These are phyloP conservation scores for Idaea aversata DNA, from an alignment of 2,888 invertebrate genomes.

Conservation along the genomic window DNA sequence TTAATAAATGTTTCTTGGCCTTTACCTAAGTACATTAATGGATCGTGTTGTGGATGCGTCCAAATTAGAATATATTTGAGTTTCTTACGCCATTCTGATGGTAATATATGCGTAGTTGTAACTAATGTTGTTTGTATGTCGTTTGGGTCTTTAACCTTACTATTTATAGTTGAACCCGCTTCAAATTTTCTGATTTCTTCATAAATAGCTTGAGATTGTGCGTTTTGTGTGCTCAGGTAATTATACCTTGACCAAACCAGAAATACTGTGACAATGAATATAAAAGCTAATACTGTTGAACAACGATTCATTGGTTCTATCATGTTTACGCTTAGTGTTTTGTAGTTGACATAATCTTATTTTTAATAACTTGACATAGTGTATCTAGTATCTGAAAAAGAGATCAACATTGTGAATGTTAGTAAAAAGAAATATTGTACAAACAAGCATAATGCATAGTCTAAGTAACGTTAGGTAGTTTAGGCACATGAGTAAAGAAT, in stretches of 20 bases:
- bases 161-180: background rate
- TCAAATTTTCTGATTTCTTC: background rate
- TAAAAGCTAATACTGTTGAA: background rate
- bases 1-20: slow-evolving; percentile 43
- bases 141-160: too few species aligned
- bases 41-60: slow-evolving; percentile 42
- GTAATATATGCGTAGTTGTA: too few species aligned
- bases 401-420: background rate
- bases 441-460: too few species aligned
- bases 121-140: background rate
- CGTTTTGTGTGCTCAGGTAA: background rate
- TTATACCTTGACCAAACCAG: background rate
- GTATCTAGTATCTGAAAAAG: background rate
- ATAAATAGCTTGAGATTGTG: background rate
- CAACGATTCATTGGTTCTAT: background rate
- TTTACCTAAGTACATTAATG: slow-evolving; percentile 35
- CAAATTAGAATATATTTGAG: slow-evolving; percentile 54
- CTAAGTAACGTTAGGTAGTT: too few species aligned
- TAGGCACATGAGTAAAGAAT: too few species aligned
- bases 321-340: background rate
- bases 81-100: background rate
- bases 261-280: background rate
- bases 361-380: background rate
- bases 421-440: too few species aligned
- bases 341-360: background rate